Evolutionary conservation across 2,888 invertebrate genomes (phyloP), one percentile per base, ranked within the genome.

Genomic region (Leptopilina drosophilae): DNA sequence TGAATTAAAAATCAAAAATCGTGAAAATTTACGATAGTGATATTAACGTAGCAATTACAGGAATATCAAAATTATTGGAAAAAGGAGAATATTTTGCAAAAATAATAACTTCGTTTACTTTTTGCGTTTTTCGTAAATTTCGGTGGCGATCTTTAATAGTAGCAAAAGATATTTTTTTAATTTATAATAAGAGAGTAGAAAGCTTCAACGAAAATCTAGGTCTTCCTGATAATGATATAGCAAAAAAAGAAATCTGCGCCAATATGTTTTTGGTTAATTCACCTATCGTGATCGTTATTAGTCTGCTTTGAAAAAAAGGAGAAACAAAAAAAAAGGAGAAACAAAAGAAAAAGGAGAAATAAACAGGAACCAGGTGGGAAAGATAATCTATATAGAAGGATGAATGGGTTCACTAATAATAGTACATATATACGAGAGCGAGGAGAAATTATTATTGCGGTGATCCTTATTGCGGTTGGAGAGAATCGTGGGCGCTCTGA

Each of bases 371-470:
- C 40, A 73, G 40, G 56, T 59, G 33, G 40, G 53, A 73, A 73
- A 33, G 73, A 56, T 73, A 33, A 73, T 73, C 73, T 26, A 56
- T 42, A 42, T 73, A 59, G 33, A 73, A 59, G 73, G 56, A 73
- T 73, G 73, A 73, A 73, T 73, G 73, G 33, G 20, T 56, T n/a
- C 11, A 33, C 56, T 73, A 73, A 73, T 73, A 73, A 73, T 73
- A 59, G 40, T 73, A 40, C n/a, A n/a, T 49, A 49, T 20, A 20
- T 49, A 49, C 49, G 49, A 49, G 49, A 49, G 49, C 73, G 33
- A 40, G 56, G 73, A 73, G 73, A 73, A 59, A 73, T 73, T 73
- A 73, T 40, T 42, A 42, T 42, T 73, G 56, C 56, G 73, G n/a
- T 73, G n/a, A n/a, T n/a, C n/a, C n/a, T 40, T 42, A 42, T 42